Evolutionary conservation across 2,888 invertebrate genomes (phyloP), one percentile per base, ranked within the genome.

Genomic region (Cabera pusaria): DNA sequence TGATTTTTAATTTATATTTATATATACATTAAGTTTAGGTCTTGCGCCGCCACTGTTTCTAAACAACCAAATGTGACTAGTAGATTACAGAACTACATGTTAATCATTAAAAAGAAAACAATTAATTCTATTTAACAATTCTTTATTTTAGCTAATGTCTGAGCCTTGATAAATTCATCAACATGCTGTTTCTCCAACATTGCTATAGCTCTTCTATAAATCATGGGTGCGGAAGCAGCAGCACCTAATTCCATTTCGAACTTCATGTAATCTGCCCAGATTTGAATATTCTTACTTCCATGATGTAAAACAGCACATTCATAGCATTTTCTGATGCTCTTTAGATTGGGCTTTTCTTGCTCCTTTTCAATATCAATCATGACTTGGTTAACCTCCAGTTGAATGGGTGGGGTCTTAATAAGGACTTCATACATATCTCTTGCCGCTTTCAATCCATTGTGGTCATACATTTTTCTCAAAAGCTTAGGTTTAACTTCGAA

Each of bases 241-340:
- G 92, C 91, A 2, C 93, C 93, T 52, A 87, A 74, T 48, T 90
- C 87, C 42, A 90, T 89, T 85, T 95, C 95, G 73, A 95, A 94
- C 43, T 89, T 82, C 32, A 95, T 91, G 59, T 92, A 94, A 56
- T 94, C 91, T 51, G 94, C 84, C 96, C 96, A 96, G 6, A 95
- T 83, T 44, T 92, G 91, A 2, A 91, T 79, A 64, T 91, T 90
- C 2, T 80, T 83, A 53, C 85, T 85, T 0, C 95, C 95, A 73
- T 94, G 94, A 48, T 93, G 92, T 36, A 90, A 80, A 6, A 91
- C 87, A 16, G 92, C 90, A 49, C 91, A 88, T 63, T 93, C 92
- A 65, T 91, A 91, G 50, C 91, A 92, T 62, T 90, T 87, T 29
- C 92, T 90, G 50, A 91, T 86, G 40, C 76, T 72, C 48, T 90